A percentile compares a stretch with the other conserved stretches of the same genome.
Conservation (phyloP, 2,888 invertebrate species). For the Mycalesis mineus region DNA sequence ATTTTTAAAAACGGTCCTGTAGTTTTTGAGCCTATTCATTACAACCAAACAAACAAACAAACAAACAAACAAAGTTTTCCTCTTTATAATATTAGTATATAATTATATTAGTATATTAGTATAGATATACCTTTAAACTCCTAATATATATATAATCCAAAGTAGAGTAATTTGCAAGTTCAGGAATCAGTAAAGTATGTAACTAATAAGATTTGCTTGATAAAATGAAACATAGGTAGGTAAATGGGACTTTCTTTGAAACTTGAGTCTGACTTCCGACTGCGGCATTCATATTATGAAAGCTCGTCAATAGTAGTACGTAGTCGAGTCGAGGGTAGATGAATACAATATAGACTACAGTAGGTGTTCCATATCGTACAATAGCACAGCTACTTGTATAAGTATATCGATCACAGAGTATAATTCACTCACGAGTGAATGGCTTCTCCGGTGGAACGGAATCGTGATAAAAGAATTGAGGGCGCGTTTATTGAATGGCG, state of each 20-base stretch:
- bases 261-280: constrained; percentile 2
- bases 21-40: too few species aligned
- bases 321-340: too few species aligned
- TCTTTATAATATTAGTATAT: too few species aligned
- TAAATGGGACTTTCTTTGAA: background rate
- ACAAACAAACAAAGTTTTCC: too few species aligned
- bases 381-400: background rate
- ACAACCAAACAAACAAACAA: too few species aligned
- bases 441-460: background rate
- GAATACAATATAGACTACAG: background rate
- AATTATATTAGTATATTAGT: too few species aligned
- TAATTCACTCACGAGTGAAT: constrained; percentile 5
- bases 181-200: too few species aligned
- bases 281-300: background rate
- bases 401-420: background rate
- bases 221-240: background rate
- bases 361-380: background rate
- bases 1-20: too few species aligned
- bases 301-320: background rate
- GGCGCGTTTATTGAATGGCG: constrained; percentile 1
- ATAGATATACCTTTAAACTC: too few species aligned
- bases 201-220: too few species aligned
- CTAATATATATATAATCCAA: too few species aligned
- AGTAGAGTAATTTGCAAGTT: too few species aligned
- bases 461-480: constrained; percentile 7